Percentiles rank a stretch among this genome's conserved stretches.
These are phyloP conservation scores for Stenoptilia bipunctidactyla DNA, from an alignment of 2,888 invertebrate species.

Conservation along the genomic window DNA sequence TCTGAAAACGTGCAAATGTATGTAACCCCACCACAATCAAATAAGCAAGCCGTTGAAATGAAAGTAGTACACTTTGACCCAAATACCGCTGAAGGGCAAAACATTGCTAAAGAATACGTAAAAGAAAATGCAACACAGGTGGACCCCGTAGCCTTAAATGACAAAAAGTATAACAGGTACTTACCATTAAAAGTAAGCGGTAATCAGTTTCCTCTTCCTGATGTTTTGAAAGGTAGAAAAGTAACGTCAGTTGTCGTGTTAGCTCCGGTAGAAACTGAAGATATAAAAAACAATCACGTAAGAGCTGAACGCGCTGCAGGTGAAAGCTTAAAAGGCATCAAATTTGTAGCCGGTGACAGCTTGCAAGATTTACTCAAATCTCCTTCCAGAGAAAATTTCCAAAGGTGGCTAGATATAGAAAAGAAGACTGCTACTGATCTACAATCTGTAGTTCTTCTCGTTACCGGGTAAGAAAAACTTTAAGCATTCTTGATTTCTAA, in stretches of 20 bases:
- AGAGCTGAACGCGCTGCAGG: slow-evolving; percentile 68
- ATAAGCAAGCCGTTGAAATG: slow-evolving; percentile 79
- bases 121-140: slow-evolving; percentile 79
- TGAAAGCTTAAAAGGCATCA: slow-evolving; percentile 75
- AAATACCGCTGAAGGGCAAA: slow-evolving; percentile 77
- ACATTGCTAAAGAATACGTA: slow-evolving; percentile 79
- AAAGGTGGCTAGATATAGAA: slow-evolving; percentile 84
- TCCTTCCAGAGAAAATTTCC: slow-evolving; percentile 82
- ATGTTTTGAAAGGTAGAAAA: slow-evolving; percentile 79
- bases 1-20: slow-evolving; percentile 62
- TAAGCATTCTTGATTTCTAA: too few species aligned
- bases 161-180: slow-evolving; percentile 85
- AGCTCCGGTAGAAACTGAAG: slow-evolving; percentile 84
- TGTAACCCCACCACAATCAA: slow-evolving; percentile 34
- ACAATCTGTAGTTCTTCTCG: slow-evolving; percentile 86
- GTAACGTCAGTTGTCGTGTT: slow-evolving; percentile 89
- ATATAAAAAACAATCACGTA: slow-evolving; percentile 51
- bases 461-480: slow-evolving; percentile 84
- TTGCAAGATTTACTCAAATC: slow-evolving; percentile 81
- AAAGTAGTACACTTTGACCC: slow-evolving; percentile 89
- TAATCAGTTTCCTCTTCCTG: slow-evolving; percentile 86
- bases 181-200: slow-evolving; percentile 88
- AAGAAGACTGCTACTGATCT: slow-evolving; percentile 79
- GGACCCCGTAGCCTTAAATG: slow-evolving; percentile 80
- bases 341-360: slow-evolving; percentile 80